Base-by-base conservation (phyloP, 1,140 invertebrate genomes). In the Heliconius nattereri region DNA sequence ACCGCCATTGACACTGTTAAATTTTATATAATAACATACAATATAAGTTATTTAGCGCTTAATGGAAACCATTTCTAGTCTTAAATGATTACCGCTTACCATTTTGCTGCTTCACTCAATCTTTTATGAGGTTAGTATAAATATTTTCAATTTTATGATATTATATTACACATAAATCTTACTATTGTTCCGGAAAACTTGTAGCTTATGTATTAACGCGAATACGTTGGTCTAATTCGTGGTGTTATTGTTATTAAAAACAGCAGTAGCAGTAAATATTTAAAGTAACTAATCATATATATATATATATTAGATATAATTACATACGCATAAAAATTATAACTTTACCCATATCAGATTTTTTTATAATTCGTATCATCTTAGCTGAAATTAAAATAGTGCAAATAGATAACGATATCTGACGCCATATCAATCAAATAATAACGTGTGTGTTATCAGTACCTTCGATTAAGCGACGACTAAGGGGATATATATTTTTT, bases 111-210 rank as follows among this genome's bases (percentile, higher is more conserved):
- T 66, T 76, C 66, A 78, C 57, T 40, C 70, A 71, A 79, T 82
- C 73, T 78, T 54, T 80, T 78, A 81, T 77, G 79, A 86, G 83
- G 85, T 86, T 79, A 72, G 83, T 86, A 83, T 75, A 76, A 82
- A 75, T 82, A 83, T 86, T 85, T 85, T 80, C 81, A 81, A 82
- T 79, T 85, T 86, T 82, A 82, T 82, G 77, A 81, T 78, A 83
- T 86, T 81, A 83, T 78, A 83, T 86, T 82, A 83, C 78, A 77
- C 80, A 73, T 82, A 83, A 83, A 84, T 81, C 76, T 76, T 76
- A 78, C 80, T 78, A 80, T 81, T 81, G 60, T 80, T 57, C 71
- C 75, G 80, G 54, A 57, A 71, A 79, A 84, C 32, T 89, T 89
- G 57, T 75, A 84, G 85, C 85, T 83, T 87, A 88, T 84, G 76